Conservation (phyloP, 2,888 invertebrate genomes). For the Galeopsomyia nigrocyanea region DNA sequence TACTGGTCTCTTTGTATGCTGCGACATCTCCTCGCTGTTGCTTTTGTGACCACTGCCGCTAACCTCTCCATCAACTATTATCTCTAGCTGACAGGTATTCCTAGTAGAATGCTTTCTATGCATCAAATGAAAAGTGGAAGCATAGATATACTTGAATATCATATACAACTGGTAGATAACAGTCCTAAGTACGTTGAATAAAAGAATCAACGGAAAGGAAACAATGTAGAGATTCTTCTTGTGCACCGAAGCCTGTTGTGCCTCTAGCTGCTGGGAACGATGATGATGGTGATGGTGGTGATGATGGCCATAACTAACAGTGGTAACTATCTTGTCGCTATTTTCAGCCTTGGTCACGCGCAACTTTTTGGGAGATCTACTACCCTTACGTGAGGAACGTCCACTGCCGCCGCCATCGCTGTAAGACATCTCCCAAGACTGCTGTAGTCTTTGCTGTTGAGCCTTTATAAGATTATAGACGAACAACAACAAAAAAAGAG, state of each 20-base stretch:
- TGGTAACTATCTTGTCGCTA: conserved; percentile 64
- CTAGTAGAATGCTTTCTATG: conserved; percentile 71
- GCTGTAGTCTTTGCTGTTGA: conserved; percentile 19
- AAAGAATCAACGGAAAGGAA: conserved; percentile 88
- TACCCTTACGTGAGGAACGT: conserved; percentile 69
- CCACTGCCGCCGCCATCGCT: conserved; percentile 68
- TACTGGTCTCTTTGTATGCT: conserved; percentile 62
- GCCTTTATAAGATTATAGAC: neutral
- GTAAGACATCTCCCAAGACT: conserved; percentile 65
- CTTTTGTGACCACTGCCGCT: conserved; percentile 59
- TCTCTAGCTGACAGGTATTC: conserved; percentile 71
- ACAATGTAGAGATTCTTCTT: conserved; percentile 90
- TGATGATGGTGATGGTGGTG: conserved; percentile 59
- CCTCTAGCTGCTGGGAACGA: conserved; percentile 64
- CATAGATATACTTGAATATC: conserved; percentile 87
- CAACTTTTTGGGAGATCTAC: conserved; percentile 69
- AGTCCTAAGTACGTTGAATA: conserved; percentile 86
- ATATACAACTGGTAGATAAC: conserved; percentile 89
- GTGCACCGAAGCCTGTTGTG: conserved; percentile 82
- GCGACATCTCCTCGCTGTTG: conserved; percentile 69
- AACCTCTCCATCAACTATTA: conserved; percentile 65
- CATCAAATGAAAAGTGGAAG: conserved; percentile 83
- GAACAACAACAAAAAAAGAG: neutral
- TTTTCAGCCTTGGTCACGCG: conserved; percentile 66
- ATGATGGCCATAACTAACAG: conserved; percentile 60